Conservation (phyloP, 2,888 invertebrate species). For the Tridacna gigas region DNA sequence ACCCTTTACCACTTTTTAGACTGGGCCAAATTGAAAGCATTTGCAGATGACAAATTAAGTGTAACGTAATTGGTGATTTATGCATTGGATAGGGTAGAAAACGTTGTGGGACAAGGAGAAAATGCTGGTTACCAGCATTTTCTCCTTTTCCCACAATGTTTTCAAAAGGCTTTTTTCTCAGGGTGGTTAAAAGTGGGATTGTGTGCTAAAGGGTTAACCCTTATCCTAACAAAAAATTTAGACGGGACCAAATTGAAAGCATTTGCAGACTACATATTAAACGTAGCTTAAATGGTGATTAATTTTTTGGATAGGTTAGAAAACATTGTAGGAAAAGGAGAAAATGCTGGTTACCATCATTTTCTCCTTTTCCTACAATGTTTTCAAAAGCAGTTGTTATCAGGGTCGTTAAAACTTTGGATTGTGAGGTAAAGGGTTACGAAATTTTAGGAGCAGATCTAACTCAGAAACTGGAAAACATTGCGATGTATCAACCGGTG, state of each 20-base stretch:
- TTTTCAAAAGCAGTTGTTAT: no score
- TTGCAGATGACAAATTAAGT: neutral
- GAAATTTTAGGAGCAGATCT: no score
- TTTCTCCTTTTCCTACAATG: no score
- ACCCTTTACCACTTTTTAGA: neutral
- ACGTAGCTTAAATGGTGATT: neutral
- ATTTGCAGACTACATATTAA: neutral
- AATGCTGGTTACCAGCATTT: neutral
- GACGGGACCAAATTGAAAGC: neutral
- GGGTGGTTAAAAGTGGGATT: neutral
- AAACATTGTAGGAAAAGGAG: slow-evolving; percentile 1
- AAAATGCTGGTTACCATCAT: neutral
- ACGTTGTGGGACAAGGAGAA: neutral
- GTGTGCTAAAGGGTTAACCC: neutral
- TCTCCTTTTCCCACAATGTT: neutral
- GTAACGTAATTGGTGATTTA: neutral
- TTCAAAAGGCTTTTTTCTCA: neutral
- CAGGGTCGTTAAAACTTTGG: no score
- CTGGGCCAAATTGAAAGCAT: neutral
- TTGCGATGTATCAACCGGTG: no score
- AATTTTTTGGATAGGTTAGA: neutral
- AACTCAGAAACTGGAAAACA: no score
- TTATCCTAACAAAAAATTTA: no score
- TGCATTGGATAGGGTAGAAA: no score
- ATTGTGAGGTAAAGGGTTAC: no score